Conservation (phyloP, 2,113 vertebrate genomes). For the Arvicanthis niloticus region DNA sequence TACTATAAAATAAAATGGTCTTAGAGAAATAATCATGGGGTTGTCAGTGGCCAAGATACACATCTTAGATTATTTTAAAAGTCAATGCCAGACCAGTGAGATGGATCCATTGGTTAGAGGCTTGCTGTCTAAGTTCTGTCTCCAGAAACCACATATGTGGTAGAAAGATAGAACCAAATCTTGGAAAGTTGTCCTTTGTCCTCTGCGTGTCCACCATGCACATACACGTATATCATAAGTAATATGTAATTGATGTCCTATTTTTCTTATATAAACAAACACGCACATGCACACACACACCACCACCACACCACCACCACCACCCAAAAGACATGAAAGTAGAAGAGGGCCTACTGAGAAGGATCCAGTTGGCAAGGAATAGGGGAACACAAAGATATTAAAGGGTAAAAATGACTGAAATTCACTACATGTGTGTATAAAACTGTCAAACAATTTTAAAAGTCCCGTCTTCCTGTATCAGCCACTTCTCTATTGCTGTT, state of each 20-base stretch:
- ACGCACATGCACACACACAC: neutral
- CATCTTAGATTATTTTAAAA: neutral
- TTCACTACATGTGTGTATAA: neutral
- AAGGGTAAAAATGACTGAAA: neutral
- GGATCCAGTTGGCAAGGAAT: neutral
- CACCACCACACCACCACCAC: neutral
- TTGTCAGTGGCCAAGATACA: neutral
- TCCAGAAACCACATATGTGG: neutral
- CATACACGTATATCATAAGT: neutral
- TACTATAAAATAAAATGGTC: neutral
- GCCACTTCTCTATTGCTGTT: neutral
- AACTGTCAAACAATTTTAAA: neutral
- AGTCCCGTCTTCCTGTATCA: neutral
- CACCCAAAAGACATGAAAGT: neutral
- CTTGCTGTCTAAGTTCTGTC: too few species aligned
- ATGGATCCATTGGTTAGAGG: neutral
- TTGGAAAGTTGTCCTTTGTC: neutral
- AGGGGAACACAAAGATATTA: too few species aligned
- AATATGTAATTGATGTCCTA: neutral
- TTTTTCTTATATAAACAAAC: neutral
- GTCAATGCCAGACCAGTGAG: neutral
- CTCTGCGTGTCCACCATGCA: neutral
- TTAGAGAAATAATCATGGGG: neutral
- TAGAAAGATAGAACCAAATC: neutral
- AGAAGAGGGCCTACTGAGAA: neutral